phyloP scores from a whole-genome alignment of 1,140 invertebrate genomes.

The Pseudobourletiella spinata region DNA sequence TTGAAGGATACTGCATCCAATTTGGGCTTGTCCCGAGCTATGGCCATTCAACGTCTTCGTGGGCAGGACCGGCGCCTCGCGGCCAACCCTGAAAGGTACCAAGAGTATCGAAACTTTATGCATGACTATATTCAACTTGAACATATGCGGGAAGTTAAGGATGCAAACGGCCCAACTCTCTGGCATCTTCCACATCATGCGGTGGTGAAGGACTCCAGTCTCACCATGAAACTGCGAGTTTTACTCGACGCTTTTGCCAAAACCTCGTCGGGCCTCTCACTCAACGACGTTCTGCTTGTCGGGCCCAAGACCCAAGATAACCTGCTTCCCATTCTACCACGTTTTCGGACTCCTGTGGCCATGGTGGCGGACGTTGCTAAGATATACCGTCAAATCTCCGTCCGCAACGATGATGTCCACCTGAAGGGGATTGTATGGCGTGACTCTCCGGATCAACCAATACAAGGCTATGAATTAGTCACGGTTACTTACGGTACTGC shows the following conservation, averaged over 20 bases:
- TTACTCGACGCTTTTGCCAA: slow-evolving; percentile 40
- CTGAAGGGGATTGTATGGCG: slow-evolving; percentile 41
- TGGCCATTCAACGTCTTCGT: too few relatives aligned
- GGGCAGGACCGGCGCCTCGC: too few relatives aligned
- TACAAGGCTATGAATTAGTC: slow-evolving; percentile 33
- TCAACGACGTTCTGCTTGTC: slow-evolving; percentile 39
- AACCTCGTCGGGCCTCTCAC: slow-evolving; percentile 26
- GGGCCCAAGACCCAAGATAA: slow-evolving; percentile 38
- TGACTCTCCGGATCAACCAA: slow-evolving; percentile 23
- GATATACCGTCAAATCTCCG: slow-evolving; percentile 34
- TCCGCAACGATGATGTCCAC: slow-evolving; percentile 8
- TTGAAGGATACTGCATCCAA: too few relatives aligned
- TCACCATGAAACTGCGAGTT: slow-evolving; percentile 37
- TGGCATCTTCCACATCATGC: slow-evolving; percentile 38
- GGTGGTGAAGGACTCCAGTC: slow-evolving; percentile 30
- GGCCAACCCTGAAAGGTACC: too few relatives aligned
- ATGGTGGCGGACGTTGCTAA: slow-evolving; percentile 35
- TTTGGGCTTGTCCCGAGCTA: too few relatives aligned
- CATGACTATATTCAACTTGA: too few relatives aligned
- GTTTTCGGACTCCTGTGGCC: slow-evolving; percentile 26
- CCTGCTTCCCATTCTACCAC: slow-evolving; percentile 22
- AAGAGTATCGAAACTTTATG: too few relatives aligned
- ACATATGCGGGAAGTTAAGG: too few relatives aligned
- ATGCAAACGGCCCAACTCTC: too few relatives aligned
- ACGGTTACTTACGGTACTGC: slow-evolving; percentile 40